Percentiles rank a stretch among this genome's conserved stretches.
These are phyloP conservation scores for Myioborus melanocephalus DNA, from an alignment of 2,797 vertebrate species.

Conservation along the genomic window DNA sequence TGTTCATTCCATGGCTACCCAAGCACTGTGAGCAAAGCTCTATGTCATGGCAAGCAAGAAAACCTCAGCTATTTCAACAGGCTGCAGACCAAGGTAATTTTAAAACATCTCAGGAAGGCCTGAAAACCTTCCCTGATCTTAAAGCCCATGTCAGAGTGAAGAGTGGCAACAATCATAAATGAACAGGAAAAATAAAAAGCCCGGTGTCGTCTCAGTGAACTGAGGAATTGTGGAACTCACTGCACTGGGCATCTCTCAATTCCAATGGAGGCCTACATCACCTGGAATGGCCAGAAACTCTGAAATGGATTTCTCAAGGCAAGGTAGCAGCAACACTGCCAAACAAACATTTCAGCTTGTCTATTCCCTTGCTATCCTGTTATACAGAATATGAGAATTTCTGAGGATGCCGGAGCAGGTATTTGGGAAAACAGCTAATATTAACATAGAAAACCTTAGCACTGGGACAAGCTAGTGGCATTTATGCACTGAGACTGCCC, in stretches of 20 bases:
- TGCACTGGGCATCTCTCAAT: not conserved
- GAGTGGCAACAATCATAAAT: not conserved
- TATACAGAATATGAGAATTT: not conserved
- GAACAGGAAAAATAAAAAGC: not conserved
- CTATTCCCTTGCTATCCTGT: not conserved
- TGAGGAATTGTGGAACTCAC: not conserved
- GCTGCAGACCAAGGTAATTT: not conserved
- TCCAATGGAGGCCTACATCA: not conserved
- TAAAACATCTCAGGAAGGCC: not conserved
- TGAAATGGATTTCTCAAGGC: not conserved
- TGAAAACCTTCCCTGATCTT: not conserved
- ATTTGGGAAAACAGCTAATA: not conserved
- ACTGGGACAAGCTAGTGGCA: not conserved
- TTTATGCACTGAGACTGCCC: not conserved
- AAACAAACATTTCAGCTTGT: not conserved
- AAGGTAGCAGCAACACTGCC: not conserved
- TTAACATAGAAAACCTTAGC: not conserved
- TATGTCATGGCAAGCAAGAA: not conserved
- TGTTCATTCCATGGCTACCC: not conserved
- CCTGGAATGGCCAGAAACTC: not conserved
- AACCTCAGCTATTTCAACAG: not conserved
- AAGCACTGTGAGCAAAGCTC: not conserved
- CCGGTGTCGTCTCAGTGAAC: not conserved
- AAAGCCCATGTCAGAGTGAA: not conserved
- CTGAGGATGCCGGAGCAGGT: not conserved